Evolutionary conservation across 2,888 invertebrate species (phyloP).

Genomic region (Melinopterus prodromus): DNA sequence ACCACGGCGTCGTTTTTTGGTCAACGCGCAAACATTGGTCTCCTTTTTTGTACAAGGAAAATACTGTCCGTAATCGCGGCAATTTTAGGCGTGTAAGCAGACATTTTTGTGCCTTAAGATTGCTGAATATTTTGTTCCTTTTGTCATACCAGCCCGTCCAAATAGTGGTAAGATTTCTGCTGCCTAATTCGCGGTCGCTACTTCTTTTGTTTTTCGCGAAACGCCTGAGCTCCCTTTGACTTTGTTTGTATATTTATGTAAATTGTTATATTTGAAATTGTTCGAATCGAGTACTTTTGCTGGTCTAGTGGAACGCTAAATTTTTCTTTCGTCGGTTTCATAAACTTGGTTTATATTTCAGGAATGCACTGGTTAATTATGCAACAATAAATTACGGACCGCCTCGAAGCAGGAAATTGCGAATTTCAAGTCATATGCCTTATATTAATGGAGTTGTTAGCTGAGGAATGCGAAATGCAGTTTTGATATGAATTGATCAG

Average conservation of each 20-base stretch:
- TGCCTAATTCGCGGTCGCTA: not conserved
- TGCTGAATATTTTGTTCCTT: not conserved
- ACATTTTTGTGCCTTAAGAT: not conserved
- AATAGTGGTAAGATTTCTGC: not conserved
- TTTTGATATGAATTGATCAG: no score
- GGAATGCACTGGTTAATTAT: not conserved
- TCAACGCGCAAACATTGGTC: not conserved
- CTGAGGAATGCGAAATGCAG: not conserved
- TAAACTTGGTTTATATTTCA: not conserved
- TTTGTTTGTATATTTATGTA: not conserved
- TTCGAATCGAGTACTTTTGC: not conserved
- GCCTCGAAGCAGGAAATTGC: not conserved
- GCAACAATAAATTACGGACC: not conserved
- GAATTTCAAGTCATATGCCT: not conserved
- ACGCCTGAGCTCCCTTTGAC: not conserved
- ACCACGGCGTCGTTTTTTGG: not conserved
- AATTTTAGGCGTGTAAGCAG: conserved; percentile 4
- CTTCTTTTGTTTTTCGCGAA: not conserved
- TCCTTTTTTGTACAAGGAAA: not conserved
- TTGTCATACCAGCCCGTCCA: not conserved
- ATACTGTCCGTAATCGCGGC: not conserved
- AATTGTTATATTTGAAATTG: not conserved
- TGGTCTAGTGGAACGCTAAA: not conserved
- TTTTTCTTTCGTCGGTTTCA: not conserved
- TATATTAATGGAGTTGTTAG: not conserved